Evolutionary conservation across 92 coral and sea anemone species (phyloP), one percentile per base, ranked within the genome.

Genomic region (Virgularia gustaviana): DNA sequence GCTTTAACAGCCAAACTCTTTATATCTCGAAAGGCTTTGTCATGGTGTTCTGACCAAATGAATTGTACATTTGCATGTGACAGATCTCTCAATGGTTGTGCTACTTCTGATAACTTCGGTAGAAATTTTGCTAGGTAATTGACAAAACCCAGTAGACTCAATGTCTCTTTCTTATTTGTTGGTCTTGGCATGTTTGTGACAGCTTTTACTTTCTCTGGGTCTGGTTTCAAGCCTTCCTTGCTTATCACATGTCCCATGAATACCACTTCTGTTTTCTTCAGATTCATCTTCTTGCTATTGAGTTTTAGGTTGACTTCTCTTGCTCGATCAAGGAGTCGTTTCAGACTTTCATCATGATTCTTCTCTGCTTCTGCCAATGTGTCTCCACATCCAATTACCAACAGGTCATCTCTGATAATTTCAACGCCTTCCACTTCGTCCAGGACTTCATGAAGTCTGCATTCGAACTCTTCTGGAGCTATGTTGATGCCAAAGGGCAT

Each of bases 131-230:
- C 63, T 25, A 80, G 56, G 41, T 77, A 77, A 23, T 82, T 77
- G 33, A 82, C 71, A 42, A 82, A 82, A 24, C 83, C 83, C 28
- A 82, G 86, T 22, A 82, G 82, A 55, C 84, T 72, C 30, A 47
- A 22, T 36, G 51, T 51, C 35, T 78, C 82, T 54, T 78, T 27
- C 36, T 78, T 78, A 49, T 67, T 49, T 54, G 78, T 66, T 36
- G 77, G 83, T 31, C 32, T 13, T 22, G 83, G 70, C 83, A 66
- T 71, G 3, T 71, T 49, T 18, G 11, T 25, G 12, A 78, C 83
- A 12, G 77, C 79, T 37, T 58, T 79, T 1, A 72, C 72, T 19
- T 79, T 79, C 3, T 51, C 81, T 0, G 72, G 81, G 39, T 79
- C 73, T 57, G 85, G 82, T 36, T 76, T 81, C 1, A 81, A 76